Evolutionary conservation across 2,797 vertebrate species (phyloP).

Genomic region (Poeciliopsis presidionis): DNA sequence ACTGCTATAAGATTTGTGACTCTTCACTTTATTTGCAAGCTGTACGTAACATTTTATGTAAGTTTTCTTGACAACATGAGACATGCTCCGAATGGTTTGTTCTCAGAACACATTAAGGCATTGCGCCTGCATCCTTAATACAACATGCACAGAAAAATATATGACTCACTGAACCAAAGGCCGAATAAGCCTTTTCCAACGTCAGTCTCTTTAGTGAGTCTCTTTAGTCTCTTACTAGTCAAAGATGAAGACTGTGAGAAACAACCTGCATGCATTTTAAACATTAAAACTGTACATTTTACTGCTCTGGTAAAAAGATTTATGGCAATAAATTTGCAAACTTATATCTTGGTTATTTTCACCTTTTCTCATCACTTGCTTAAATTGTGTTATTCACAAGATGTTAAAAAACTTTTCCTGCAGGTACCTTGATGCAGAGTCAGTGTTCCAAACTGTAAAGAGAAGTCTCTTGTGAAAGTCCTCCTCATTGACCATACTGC

Average conservation of each 20-base stretch:
- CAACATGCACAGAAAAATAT: constrained; percentile 30
- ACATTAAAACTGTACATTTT: constrained; percentile 36
- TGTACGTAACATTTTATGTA: neutral
- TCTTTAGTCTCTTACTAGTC: constrained; percentile 13
- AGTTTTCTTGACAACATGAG: neutral
- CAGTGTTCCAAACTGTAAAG: constrained; percentile 86
- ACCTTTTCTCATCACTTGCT: neutral
- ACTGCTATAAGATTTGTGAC: constrained; percentile 20
- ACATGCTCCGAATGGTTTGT: neutral
- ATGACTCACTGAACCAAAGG: constrained; percentile 60
- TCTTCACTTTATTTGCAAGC: neutral
- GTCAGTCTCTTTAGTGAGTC: constrained; percentile 30
- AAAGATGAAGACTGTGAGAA: constrained; percentile 15
- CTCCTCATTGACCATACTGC: constrained; percentile 66
- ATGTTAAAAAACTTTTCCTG: neutral
- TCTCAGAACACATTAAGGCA: constrained; percentile 15
- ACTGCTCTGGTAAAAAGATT: constrained; percentile 6
- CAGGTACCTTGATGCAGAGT: constrained; percentile 80
- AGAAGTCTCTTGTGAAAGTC: constrained; percentile 87
- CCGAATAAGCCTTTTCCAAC: constrained; percentile 59
- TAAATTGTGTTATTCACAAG: neutral
- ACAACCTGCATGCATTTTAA: constrained; percentile 25
- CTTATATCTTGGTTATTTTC: neutral
- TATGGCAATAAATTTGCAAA: neutral
- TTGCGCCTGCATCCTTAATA: constrained; percentile 31